Base-by-base conservation (phyloP, 2,888 invertebrate species). In the Coelinius sp. region DNA sequence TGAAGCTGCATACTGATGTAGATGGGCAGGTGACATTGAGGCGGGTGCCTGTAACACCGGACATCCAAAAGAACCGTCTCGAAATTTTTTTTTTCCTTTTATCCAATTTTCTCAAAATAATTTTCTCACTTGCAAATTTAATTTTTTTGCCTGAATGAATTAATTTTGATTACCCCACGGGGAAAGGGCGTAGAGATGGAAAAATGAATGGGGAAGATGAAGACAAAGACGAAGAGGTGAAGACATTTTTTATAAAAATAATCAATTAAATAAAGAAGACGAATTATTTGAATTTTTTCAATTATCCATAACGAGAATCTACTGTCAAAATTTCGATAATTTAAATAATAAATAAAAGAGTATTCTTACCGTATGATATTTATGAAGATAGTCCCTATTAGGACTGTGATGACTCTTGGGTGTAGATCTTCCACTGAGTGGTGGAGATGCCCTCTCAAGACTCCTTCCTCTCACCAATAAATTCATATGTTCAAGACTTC, bases 401-500 rank as follows among this genome's bases (percentile, higher is more conserved):
- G 95, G 95, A 80, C 94, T 94, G 82, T 93, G 94, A 83, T 92
- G 92, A 56, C 92, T 92, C 85, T 92, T 92, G 65, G 96, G 95
- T 49, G 97, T 96, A 73, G 97, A 96, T 80, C 97, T 93, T 64
- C 97, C 97, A 85, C 95, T 96, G 80, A 96, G 92, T 65, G 97
- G 97, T 56, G 95, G 95, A 79, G 95, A 94, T 80, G 94, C 92
- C 65, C 90, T 86, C 68, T 88, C 87, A 81, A 91, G 91, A 88
- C 93, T 93, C 76, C 93, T 92, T 77, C 90, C 96, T 85, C 92
- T 91, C 77, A 92, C 90, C 83, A 96, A 87, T 79, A 96, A 90
- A 90, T 96, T 96, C 92, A 97, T 95, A 87, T 97, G 96, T 88
- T 98, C 98, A 89, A 97, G 92, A 89, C 96, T 97, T 81, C 97